phyloP scores from a whole-genome alignment of 2,113 vertebrate genomes.

The Boulengeromyrus knoepffleri region DNA sequence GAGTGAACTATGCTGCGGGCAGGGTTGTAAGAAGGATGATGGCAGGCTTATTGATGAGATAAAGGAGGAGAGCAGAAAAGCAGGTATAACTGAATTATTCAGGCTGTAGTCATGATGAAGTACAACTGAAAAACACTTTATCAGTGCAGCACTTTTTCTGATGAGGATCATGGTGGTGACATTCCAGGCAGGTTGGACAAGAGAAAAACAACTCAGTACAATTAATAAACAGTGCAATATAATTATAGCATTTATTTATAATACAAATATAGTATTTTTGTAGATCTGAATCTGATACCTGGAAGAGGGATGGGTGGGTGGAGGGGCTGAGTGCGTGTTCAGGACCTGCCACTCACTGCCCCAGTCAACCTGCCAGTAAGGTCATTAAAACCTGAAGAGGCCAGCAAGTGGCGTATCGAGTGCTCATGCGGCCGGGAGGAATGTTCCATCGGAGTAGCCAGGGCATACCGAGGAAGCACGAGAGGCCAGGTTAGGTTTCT shows the following conservation, averaged over 20 bases:
- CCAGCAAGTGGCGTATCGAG: constrained; percentile 43
- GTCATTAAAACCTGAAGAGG: constrained; percentile 53
- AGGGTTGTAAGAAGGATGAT: neutral
- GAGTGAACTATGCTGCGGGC: neutral
- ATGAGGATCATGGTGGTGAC: neutral
- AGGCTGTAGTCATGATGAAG: neutral
- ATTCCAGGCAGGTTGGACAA: neutral
- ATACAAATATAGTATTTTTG: neutral
- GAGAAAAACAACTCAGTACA: neutral
- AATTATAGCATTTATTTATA: neutral
- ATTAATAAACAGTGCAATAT: neutral
- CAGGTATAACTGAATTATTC: neutral
- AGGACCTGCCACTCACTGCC: neutral
- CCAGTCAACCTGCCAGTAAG: constrained; percentile 23
- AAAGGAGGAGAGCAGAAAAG: neutral
- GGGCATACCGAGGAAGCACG: constrained; percentile 51
- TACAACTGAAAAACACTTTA: neutral
- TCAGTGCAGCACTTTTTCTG: neutral
- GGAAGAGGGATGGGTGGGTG: neutral
- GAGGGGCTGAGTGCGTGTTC: neutral
- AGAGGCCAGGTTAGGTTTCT: constrained; percentile 43
- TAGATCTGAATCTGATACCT: neutral
- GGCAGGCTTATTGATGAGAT: too few species aligned
- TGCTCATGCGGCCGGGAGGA: constrained; percentile 42
- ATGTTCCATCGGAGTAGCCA: constrained; percentile 63